Evolutionary conservation across 37 sponge, comb jelly and placozoan genomes (phyloP), one percentile per base, ranked within the genome.

Genomic region (Mnemiopsis leidyi): DNA sequence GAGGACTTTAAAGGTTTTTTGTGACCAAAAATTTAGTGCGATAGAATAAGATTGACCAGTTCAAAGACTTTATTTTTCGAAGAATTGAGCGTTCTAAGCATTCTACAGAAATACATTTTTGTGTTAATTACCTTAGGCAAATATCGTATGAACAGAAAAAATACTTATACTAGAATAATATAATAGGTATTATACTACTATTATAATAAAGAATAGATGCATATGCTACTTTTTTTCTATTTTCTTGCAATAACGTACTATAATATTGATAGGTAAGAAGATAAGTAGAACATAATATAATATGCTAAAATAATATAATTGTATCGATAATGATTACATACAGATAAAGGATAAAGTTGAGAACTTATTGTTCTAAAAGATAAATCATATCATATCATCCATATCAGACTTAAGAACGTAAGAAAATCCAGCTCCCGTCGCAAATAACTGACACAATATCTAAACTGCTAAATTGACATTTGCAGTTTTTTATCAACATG

Each of bases 191-290:
- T n/a, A n/a, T n/a, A n/a, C n/a, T n/a, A n/a, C n/a, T n/a, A n/a
- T n/a, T n/a, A n/a, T 13, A 48, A 48, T 48, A 48, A 48, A 48
- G 61, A 48, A 48, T 18, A 48, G 61, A 48, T 48, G 61, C 61
- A n/a, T 48, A 48, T 48, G n/a, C 5, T 71, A 71, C 30, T 71
- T 71, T 71, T 71, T 67, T n/a, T 71, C 5, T 71, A 71, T 71
- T 71, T 71, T 71, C 20, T 48, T 48, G 61, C 13, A 48, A 48
- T 48, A 48, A 48, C 61, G n/a, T 71, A 71, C 3, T 71, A 29
- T 23, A 23, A 5, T 71, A 71, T 71, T 23, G n/a, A 25, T 71
- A 48, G 61, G 13, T 48, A 48, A 48, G 61, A 18, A 48, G 61
- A 48, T 48, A 48, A 48, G 61, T 48, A 48, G 61, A 48, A 13